A percentile compares a stretch with the other conserved stretches of the same genome.
These are phyloP conservation scores for Drosophila niveifrons DNA, from an alignment of 2,888 invertebrate genomes.

Conservation along the genomic window DNA sequence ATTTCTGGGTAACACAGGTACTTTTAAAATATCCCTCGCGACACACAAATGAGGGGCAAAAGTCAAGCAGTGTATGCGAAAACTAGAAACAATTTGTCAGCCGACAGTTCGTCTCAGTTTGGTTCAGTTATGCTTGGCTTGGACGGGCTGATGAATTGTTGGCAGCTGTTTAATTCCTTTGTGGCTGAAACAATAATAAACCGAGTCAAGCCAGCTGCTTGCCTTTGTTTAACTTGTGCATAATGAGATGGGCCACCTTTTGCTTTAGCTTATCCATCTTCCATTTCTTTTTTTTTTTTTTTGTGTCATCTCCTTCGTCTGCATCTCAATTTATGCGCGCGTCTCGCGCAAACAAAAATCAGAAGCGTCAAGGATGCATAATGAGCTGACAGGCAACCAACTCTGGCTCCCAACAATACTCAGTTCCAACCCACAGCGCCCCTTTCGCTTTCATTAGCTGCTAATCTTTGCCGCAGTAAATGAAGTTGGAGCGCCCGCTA, in stretches of 20 bases:
- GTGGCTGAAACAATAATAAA: slow-evolving; percentile 73
- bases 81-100: slow-evolving; percentile 23
- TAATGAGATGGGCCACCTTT: slow-evolving; percentile 63
- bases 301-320: slow-evolving; percentile 17
- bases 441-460: slow-evolving; percentile 68
- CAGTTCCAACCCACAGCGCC: not conserved
- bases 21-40: not conserved
- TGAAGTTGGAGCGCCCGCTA: slow-evolving; percentile 64
- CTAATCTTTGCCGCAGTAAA: slow-evolving; percentile 52
- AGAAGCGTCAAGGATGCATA: slow-evolving; percentile 73
- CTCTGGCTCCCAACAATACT: slow-evolving; percentile 4
- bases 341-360: slow-evolving; percentile 73
- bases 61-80: slow-evolving; percentile 24
- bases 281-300: slow-evolving; percentile 5
- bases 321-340: slow-evolving; percentile 72
- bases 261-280: slow-evolving; percentile 13
- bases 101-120: not conserved
- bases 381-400: slow-evolving; percentile 58
- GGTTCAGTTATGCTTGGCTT: not conserved
- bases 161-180: slow-evolving; percentile 76
- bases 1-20: no score
- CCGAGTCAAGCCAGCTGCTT: slow-evolving; percentile 34
- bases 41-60: not conserved
- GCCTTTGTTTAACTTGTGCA: slow-evolving; percentile 69
- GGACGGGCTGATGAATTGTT: slow-evolving; percentile 56